phyloP scores from a whole-genome alignment of 2,113 vertebrate genomes.

The Platysternon megacephalum region DNA sequence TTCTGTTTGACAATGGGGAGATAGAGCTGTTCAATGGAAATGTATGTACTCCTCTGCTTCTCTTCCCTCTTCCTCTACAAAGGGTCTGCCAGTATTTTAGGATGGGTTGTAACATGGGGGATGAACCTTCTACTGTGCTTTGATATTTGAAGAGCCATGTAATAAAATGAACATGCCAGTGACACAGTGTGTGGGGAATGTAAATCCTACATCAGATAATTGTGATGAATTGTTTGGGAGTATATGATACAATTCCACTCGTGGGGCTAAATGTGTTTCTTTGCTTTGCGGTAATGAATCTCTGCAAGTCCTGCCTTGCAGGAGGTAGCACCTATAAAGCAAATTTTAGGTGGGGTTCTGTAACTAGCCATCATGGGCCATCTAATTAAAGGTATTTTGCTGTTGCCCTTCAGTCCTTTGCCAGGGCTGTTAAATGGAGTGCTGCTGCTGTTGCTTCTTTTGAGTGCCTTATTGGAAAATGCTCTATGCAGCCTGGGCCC shows the following conservation, averaged over 20 bases:
- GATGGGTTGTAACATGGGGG: neutral
- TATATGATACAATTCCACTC: neutral
- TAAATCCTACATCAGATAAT: neutral
- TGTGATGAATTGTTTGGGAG: neutral
- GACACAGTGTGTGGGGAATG: neutral
- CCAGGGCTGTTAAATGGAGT: neutral
- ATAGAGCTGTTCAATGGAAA: conserved; percentile 87
- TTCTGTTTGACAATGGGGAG: conserved; percentile 87
- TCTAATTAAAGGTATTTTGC: neutral
- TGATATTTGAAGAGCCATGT: neutral
- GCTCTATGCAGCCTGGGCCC: neutral
- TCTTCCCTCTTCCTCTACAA: neutral
- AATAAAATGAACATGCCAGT: neutral
- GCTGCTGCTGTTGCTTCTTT: neutral
- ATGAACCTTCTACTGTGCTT: neutral
- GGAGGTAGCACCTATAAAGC: neutral
- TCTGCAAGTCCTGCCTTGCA: neutral
- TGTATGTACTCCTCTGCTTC: conserved; percentile 68
- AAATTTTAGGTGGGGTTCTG: neutral
- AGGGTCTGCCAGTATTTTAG: neutral
- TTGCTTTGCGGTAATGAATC: neutral
- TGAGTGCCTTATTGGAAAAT: neutral
- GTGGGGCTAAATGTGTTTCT: neutral
- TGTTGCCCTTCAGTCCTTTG: neutral
- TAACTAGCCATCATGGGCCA: neutral